Conservation (phyloP, 2,888 invertebrate species). For the Conchocele bisecta region DNA sequence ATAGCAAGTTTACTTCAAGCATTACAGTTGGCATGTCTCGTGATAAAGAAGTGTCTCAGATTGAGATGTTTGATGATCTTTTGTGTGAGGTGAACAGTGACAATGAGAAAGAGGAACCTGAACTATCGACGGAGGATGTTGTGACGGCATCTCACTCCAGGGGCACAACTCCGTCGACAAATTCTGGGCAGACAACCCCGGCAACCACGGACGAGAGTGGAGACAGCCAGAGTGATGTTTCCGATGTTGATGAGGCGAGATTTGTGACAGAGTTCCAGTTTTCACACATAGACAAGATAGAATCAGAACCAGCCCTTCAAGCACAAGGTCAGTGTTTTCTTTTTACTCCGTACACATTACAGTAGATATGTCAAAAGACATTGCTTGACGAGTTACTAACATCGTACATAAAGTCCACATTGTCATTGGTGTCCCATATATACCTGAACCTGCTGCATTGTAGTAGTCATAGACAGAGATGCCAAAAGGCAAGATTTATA, state of each 20-base stretch:
- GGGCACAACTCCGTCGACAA: constrained; percentile 7
- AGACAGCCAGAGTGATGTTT: constrained; percentile 27
- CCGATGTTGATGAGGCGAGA: constrained; percentile 51
- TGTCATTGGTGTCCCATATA: not conserved
- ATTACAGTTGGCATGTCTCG: too few relatives aligned
- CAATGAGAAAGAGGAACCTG: too few relatives aligned
- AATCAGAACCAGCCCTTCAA: not conserved
- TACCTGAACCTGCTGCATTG: too few relatives aligned
- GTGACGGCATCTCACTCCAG: too few relatives aligned
- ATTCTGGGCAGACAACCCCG: not conserved
- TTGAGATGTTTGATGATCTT: constrained; percentile 39
- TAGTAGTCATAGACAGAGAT: too few relatives aligned
- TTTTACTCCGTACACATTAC: too few relatives aligned
- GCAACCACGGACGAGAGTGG: constrained; percentile 25
- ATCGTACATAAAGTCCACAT: not conserved
- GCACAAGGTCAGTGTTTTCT: too few relatives aligned
- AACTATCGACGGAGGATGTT: too few relatives aligned
- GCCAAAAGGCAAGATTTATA: too few relatives aligned
- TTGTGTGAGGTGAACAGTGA: constrained; percentile 19
- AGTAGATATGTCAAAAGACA: not conserved
- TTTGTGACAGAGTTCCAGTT: constrained; percentile 55
- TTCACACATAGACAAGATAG: too few relatives aligned
- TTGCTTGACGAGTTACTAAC: not conserved
- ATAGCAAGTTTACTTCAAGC: too few relatives aligned
- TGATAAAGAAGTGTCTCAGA: constrained; percentile 14